These are phyloP conservation scores for Triplophysa dalaica DNA, from an alignment of 2,113 vertebrate species.

Conservation along the genomic window DNA sequence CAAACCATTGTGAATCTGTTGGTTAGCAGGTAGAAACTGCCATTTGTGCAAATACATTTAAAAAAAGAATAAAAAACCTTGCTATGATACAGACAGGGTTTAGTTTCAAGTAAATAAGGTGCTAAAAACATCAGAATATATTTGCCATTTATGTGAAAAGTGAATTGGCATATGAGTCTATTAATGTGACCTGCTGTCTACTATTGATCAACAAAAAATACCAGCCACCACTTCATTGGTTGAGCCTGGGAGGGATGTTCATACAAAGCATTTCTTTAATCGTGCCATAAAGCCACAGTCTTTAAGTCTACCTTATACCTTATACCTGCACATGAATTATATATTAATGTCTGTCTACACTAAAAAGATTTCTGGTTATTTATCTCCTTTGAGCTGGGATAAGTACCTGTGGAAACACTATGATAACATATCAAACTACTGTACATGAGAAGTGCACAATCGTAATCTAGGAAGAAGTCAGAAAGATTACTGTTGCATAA, in stretches of 20 bases:
- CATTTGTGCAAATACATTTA: conserved; percentile 12
- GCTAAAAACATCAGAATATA: conserved; percentile 44
- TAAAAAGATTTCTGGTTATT: too few relatives aligned
- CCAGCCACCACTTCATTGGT: too few relatives aligned
- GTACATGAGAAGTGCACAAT: neutral
- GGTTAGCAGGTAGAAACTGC: conserved; percentile 32
- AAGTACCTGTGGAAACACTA: neutral
- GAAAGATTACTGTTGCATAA: conserved; percentile 7
- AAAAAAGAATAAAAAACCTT: conserved; percentile 36
- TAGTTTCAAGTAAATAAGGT: conserved; percentile 45
- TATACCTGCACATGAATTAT: too few relatives aligned
- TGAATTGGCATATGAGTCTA: neutral
- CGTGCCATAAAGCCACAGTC: too few relatives aligned
- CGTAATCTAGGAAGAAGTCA: neutral
- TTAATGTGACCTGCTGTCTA: neutral
- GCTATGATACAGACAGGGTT: conserved; percentile 9
- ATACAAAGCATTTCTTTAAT: too few relatives aligned
- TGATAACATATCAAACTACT: neutral
- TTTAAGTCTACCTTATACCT: too few relatives aligned
- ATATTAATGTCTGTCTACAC: too few relatives aligned
- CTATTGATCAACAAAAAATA: too few relatives aligned
- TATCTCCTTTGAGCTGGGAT: too few relatives aligned
- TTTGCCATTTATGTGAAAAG: conserved; percentile 10
- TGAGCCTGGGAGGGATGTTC: too few relatives aligned
- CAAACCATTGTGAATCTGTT: conserved; percentile 9